A percentile compares a stretch with the other conserved stretches of the same genome.
These are phyloP conservation scores for Scaeva pyrastri DNA, from an alignment of 2,888 invertebrate species.

Conservation along the genomic window DNA sequence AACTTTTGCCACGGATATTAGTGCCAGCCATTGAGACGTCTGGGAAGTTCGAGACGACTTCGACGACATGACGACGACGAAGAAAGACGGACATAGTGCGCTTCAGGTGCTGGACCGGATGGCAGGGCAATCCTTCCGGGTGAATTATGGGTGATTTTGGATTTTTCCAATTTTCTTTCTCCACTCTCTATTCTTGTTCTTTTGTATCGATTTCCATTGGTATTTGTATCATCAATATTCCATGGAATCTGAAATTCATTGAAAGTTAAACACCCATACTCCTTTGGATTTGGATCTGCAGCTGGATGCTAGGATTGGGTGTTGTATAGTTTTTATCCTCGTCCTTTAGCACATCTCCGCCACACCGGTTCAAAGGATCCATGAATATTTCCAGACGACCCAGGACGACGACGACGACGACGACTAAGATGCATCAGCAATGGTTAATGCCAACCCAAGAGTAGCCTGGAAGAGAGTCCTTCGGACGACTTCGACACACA, in stretches of 20 bases:
- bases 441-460: constrained; percentile 38
- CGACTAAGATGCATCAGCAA: constrained; percentile 69
- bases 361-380: constrained; percentile 36
- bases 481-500: not conserved
- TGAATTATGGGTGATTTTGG: constrained; percentile 73
- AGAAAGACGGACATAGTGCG: constrained; percentile 34
- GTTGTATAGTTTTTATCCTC: not conserved
- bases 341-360: not conserved
- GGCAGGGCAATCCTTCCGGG: constrained; percentile 66
- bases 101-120: constrained; percentile 72
- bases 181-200: constrained; percentile 8
- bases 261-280: constrained; percentile 67
- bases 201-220: constrained; percentile 66
- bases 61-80: constrained; percentile 16
- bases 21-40: constrained; percentile 73
- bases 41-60: constrained; percentile 68
- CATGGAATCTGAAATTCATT: constrained; percentile 71
- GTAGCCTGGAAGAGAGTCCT: constrained; percentile 2
- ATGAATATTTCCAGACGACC: constrained; percentile 66
- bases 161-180: constrained; percentile 63
- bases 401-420: constrained; percentile 27
- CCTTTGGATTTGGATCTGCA: not conserved
- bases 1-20: constrained; percentile 68
- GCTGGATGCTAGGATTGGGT: not conserved
- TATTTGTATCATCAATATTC: constrained; percentile 74